phyloP scores from a whole-genome alignment of 2,888 invertebrate genomes.

The Limnephilus auricula region DNA sequence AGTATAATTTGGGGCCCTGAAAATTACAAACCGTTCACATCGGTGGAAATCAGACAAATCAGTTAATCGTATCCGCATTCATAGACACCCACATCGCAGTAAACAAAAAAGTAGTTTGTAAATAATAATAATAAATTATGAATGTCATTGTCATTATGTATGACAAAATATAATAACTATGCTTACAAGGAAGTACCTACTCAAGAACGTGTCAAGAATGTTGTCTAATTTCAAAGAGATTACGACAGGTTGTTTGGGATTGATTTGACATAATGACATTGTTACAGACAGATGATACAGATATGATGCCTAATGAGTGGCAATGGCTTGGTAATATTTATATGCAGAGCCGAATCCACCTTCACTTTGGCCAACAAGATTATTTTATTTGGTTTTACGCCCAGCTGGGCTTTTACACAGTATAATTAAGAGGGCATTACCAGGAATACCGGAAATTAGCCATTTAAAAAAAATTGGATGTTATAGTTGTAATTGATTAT shows the following conservation, averaged over 20 bases:
- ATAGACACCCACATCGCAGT: neutral
- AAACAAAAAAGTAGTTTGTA: neutral
- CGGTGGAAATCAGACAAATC: neutral
- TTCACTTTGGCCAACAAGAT: neutral
- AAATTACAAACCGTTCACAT: neutral
- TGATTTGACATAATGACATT: neutral
- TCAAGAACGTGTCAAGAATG: neutral
- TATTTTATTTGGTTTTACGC: no score
- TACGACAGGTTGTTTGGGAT: neutral
- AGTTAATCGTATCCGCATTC: slow-evolving; percentile 16
- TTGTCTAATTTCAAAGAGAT: neutral
- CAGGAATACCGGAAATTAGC: no score
- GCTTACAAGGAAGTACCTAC: neutral
- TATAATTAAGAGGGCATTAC: no score
- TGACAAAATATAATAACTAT: neutral
- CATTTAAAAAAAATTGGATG: no score
- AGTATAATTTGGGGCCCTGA: neutral
- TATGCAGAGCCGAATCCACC: neutral
- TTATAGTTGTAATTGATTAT: no score
- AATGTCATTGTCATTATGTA: neutral
- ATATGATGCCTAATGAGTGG: neutral
- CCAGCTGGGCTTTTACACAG: no score
- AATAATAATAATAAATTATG: neutral
- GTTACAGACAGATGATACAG: neutral
- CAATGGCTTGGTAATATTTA: neutral